Evolutionary conservation across 2,797 vertebrate genomes (phyloP), one percentile per base, ranked within the genome.

Genomic region (Nannoperca australis): DNA sequence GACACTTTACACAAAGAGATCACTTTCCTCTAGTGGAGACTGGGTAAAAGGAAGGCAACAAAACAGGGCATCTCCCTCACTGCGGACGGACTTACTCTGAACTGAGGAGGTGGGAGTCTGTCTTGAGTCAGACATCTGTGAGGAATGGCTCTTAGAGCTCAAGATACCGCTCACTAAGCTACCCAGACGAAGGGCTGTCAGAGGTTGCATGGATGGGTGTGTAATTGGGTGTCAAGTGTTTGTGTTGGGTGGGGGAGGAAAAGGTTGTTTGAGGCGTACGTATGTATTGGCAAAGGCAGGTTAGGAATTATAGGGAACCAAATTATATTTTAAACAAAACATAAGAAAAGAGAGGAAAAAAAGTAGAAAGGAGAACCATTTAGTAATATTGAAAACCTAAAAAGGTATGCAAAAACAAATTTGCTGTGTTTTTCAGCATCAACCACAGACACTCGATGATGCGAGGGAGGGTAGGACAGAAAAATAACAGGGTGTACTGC

Each of bases 121-220:
- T 89, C 92, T 92, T 18, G 93, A 93, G 73, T 94, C 92, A 81
- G 92, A 93, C 92, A 93, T 92, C 92, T 93, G 93, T 89, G 93
- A 92, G 80, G 91, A 92, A 51, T 80, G 90, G 84, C 88, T 91
- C 89, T 94, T 93, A 86, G 92, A 94, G 88, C 91, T 93, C 90
- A 94, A 91, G 65, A 94, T 77, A 83, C 92, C 78, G 70, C 93
- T 92, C 91, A 94, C 92, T 92, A 94, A 93, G 85, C 88, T 94
- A 91, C 93, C 91, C 87, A 94, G 89, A 83, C 76, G 85, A 58
- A 82, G 82, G 88, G 88, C 92, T 94, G 88, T 73, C 60, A 73
- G 71, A 68, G 58, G 85, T 67, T 42, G 61, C 62, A 76, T 68
- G 81, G 82, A 76, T 66, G 49, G 74, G 49, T 20, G 74, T 73